Evolutionary conservation across 2,113 vertebrate species (phyloP), one percentile per base, ranked within the genome.

Genomic region (Neopipo cinnamomea): DNA sequence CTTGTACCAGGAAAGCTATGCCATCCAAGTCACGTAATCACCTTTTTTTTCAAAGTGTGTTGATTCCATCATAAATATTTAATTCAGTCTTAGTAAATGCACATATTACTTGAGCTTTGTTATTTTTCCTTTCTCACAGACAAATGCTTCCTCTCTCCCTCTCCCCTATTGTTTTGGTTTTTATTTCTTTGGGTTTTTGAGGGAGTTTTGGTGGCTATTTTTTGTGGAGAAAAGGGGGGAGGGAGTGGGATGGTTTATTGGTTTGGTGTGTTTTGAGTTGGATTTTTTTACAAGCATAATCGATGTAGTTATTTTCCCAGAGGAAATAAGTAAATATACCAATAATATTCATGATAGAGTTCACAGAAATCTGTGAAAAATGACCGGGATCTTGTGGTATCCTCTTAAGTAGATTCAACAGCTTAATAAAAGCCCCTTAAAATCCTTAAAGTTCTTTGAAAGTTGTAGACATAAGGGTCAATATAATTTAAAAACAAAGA

Each of bases 31-130:
- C 89, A 96, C 79, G 59, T 95, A 95, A 96, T 93, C 58, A 62
- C 7, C 61, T 50, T 24, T 77, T 53, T 91, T 59, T 66, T 62
- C 14, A 3, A 52, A 80, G 12, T 75, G 6, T 61, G 76, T 11
- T 76, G 35, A 88, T 89, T 93, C 75, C 35, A 37, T 86, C 39
- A 92, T 93, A 93, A 90, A 92, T 96, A 93, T 94, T 97, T 97
- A 93, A 95, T 91, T 74, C 47, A 30, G 31, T 82, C 25, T 85
- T 39, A 83, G 11, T 56, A 96, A 94, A 77, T 1, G 9, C 39
- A 72, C 33, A 41, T 85, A 74, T 55, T 92, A 82, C n/a, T 79
- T 82, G n/a, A 71, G 8, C 5, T 89, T 83, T 91, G 59, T 74
- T 66, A 61, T 56, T 93, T 90, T 77, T 79, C 5, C 12, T 62